Evolutionary conservation across 2,113 vertebrate species (phyloP), one percentile per base, ranked within the genome.

Genomic region (Caranx melampygus): DNA sequence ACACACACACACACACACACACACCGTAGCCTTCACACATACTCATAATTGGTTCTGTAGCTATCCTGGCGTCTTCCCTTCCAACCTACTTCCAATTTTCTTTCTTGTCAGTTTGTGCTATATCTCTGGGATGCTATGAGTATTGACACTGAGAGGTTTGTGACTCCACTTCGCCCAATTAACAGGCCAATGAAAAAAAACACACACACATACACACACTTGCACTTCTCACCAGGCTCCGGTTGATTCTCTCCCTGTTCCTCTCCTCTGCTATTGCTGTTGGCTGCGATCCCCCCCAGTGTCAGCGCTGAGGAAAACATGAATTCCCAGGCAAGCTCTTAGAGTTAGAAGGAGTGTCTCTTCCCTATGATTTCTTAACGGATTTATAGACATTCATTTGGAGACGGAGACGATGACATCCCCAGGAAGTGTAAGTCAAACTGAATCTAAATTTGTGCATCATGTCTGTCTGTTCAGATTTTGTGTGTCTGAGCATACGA

Each of bases 1-100:
- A 6, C 31, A 47, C 54, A 62, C 71, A 72, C 64, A 49, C 34
- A 3, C 59, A 77, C 33, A 21, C 51, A 59, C 47, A n/a, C 0
- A 14, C 40, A 9, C 40, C 8, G 37, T 37, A 37, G 37, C 37
- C 37, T 57, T 16, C 49, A n/a, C 76, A 71, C 75, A 76, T 21
- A 62, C 63, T 21, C 12, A 42, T 86, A 92, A 91, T 92, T 89
- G 91, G 87, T 79, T 82, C 68, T 82, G 70, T 87, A 80, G 87
- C 72, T 79, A 87, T 61, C 79, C 66, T 84, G 66, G 61, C 73
- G 76, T 84, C 81, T 81, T 51, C 49, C 47, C 70, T 80, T 91
- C 66, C 68, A 67, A 79, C 71, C 78, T 86, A 60, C 74, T 86
- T 86, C 72, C 85, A 88, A 82, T 92, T 91, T 91, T 83, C 81